A percentile compares a stretch with the other conserved stretches of the same genome.
These are phyloP conservation scores for Batillaria attramentaria DNA, from an alignment of 1,140 invertebrate species.

Conservation along the genomic window DNA sequence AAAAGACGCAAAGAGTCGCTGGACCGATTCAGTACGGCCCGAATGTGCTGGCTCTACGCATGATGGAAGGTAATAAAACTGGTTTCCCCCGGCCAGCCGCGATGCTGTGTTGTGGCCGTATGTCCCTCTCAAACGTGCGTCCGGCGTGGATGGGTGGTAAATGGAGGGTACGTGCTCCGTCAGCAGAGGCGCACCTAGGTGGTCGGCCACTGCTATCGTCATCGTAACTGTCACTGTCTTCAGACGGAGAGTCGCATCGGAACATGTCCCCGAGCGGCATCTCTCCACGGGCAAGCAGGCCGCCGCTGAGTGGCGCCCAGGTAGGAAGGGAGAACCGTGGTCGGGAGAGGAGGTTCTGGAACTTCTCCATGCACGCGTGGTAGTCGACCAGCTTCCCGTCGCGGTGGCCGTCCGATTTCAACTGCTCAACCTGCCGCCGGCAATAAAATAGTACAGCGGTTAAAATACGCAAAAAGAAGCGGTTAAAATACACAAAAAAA, in stretches of 20 bases:
- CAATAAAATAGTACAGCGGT: too few species aligned
- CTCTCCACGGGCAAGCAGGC: too few species aligned
- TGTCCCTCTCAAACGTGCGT: too few species aligned
- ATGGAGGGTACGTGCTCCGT: background rate
- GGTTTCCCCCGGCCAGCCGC: background rate
- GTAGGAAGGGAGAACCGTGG: conserved; percentile 8
- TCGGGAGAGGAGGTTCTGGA: conserved; percentile 12
- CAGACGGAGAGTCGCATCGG: too few species aligned
- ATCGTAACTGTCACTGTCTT: background rate
- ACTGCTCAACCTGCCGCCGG: conserved; percentile 31
- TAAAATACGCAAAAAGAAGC: background rate
- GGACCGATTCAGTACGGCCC: conserved; percentile 23
- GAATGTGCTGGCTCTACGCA: conserved; percentile 2
- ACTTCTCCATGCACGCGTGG: conserved; percentile 23
- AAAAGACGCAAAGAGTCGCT: too few species aligned
- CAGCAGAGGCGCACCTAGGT: background rate
- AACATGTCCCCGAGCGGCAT: too few species aligned
- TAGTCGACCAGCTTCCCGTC: conserved; percentile 35
- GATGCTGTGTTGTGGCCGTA: background rate
- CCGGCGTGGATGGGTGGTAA: background rate
- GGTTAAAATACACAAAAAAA: too few species aligned
- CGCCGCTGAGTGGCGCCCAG: too few species aligned
- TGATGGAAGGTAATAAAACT: background rate
- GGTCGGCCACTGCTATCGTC: background rate
- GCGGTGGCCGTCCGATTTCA: conserved; percentile 24